phyloP scores from a whole-genome alignment of 2,797 vertebrate genomes.

The Iguana delicatissima region DNA sequence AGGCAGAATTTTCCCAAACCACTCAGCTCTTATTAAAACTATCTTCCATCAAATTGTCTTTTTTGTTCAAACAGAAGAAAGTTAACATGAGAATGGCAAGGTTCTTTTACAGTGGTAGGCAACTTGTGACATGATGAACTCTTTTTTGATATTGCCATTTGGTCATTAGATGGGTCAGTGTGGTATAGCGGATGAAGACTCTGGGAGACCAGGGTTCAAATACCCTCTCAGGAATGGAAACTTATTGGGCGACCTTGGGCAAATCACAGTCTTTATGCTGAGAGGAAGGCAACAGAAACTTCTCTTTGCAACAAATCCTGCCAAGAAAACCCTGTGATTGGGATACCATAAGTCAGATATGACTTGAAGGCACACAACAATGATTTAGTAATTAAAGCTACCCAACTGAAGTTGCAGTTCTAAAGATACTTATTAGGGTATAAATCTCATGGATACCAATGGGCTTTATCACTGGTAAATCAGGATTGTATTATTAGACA shows the following conservation, averaged over 20 bases:
- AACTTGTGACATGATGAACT: background rate
- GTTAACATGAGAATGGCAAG: constrained; percentile 21
- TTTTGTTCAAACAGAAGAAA: constrained; percentile 25
- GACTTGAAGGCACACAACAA: background rate
- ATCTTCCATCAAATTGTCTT: constrained; percentile 48
- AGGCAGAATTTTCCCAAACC: constrained; percentile 51
- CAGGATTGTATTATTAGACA: background rate
- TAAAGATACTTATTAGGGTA: background rate
- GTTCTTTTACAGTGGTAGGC: background rate
- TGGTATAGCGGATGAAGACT: too few species aligned
- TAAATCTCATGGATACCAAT: background rate
- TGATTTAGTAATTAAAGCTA: too few species aligned
- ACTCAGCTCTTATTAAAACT: constrained; percentile 59
- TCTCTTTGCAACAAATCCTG: background rate
- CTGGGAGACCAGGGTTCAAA: too few species aligned
- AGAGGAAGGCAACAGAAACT: background rate
- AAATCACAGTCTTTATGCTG: too few species aligned
- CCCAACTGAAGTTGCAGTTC: background rate
- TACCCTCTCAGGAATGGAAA: too few species aligned
- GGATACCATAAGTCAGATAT: background rate
- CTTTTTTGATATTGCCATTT: background rate
- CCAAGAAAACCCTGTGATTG: background rate
- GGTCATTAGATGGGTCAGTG: background rate
- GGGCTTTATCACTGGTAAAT: background rate
- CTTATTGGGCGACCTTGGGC: too few species aligned